Evolutionary conservation across 2,888 invertebrate species (phyloP).

Genomic region (Lydus trimaculatus): DNA sequence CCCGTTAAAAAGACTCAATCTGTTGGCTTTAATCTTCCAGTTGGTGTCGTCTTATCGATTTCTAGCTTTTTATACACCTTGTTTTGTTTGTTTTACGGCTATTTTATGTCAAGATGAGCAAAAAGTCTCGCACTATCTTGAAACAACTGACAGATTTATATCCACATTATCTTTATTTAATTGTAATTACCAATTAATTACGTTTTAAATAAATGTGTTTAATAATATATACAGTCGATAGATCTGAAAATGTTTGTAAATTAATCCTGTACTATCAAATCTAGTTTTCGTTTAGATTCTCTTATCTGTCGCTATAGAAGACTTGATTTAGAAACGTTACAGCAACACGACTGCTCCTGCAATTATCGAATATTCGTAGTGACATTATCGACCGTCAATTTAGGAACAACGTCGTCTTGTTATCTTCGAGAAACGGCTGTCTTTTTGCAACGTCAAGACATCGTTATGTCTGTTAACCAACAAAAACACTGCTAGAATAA

Average conservation of each 20-base stretch:
- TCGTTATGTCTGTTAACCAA: not conserved
- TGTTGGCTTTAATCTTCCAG: slow-evolving; percentile 53
- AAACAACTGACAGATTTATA: slow-evolving; percentile 26
- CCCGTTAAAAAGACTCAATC: slow-evolving; percentile 49
- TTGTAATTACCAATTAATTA: slow-evolving; percentile 21
- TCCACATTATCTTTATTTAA: slow-evolving; percentile 20
- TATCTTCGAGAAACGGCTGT: slow-evolving; percentile 13
- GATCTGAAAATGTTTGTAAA: no score
- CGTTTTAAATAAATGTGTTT: not conserved
- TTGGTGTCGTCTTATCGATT: slow-evolving; percentile 49
- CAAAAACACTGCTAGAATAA: not conserved
- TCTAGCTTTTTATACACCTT: slow-evolving; percentile 47
- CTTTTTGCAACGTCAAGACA: not conserved
- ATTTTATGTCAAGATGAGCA: slow-evolving; percentile 38
- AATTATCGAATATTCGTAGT: slow-evolving; percentile 15
- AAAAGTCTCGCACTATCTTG: slow-evolving; percentile 14
- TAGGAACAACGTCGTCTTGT: slow-evolving; percentile 11
- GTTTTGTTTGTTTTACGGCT: slow-evolving; percentile 45
- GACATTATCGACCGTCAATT: slow-evolving; percentile 13
- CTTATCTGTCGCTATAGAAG: slow-evolving; percentile 3
- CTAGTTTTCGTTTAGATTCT: not conserved
- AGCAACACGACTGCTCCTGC: not conserved
- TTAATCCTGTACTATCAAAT: slow-evolving; percentile 2
- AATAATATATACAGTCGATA: not conserved
- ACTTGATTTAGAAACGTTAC: slow-evolving; percentile 15